phyloP scores from a whole-genome alignment of 2,888 invertebrate genomes.

The Amblyjoppa fuscipennis region DNA sequence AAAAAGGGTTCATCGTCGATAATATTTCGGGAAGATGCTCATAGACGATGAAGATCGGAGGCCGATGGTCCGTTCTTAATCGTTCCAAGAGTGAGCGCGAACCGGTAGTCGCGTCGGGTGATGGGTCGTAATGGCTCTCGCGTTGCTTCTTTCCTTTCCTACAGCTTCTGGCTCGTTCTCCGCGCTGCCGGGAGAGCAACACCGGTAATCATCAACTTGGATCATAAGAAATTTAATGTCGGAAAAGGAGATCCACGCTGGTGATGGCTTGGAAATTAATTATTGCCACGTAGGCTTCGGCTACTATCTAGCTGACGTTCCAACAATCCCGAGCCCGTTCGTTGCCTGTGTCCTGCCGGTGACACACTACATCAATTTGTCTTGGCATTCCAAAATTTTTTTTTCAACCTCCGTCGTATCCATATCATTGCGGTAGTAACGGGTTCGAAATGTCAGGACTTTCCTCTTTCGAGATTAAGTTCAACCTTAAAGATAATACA shows the following conservation, averaged over 20 bases:
- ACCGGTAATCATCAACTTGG: conserved; percentile 60
- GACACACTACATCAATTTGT: conserved; percentile 24
- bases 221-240: conserved; percentile 62
- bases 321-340: conserved; percentile 3
- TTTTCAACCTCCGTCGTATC: background rate
- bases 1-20: conserved; percentile 28
- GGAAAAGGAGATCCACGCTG: conserved; percentile 57
- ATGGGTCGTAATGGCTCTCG: conserved; percentile 47
- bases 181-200: conserved; percentile 38
- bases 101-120: conserved; percentile 51
- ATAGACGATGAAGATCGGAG: conserved; percentile 20
- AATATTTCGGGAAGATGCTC: conserved; percentile 20
- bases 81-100: conserved; percentile 33
- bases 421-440: too few species aligned
- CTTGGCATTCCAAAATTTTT: conserved; percentile 21
- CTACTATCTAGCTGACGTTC: conserved; percentile 32
- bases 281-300: conserved; percentile 46
- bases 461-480: too few species aligned
- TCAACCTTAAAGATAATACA: background rate
- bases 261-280: conserved; percentile 61
- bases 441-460: too few species aligned
- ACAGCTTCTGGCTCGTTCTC: conserved; percentile 22
- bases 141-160: conserved; percentile 21
- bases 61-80: conserved; percentile 29
- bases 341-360: background rate